Evolutionary conservation across 2,797 vertebrate genomes (phyloP).

Genomic region (Babyrousa celebensis): DNA sequence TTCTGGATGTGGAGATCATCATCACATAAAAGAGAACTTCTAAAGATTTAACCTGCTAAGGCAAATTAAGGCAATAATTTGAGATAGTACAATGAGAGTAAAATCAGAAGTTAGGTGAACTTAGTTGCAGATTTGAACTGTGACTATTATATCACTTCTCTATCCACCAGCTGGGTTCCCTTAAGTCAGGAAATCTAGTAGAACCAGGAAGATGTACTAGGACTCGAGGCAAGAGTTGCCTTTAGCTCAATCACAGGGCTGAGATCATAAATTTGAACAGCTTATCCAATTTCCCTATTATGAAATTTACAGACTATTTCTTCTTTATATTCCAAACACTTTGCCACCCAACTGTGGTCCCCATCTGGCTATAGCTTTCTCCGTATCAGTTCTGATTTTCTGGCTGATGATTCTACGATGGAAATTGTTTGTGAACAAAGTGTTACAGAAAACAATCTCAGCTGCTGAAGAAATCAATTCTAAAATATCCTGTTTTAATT

Average conservation of each 20-base stretch:
- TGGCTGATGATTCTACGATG: constrained; percentile 73
- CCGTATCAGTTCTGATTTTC: constrained; percentile 79
- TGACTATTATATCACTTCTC: neutral
- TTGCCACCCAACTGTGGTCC: constrained; percentile 78
- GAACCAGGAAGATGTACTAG: constrained; percentile 36
- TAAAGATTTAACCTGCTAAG: neutral
- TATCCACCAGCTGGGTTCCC: constrained; percentile 49
- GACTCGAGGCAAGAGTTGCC: constrained; percentile 41
- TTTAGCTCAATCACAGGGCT: constrained; percentile 57
- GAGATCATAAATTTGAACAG: constrained; percentile 70
- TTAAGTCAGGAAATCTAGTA: constrained; percentile 67
- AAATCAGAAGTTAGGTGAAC: neutral
- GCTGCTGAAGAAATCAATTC: constrained; percentile 62
- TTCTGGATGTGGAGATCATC: constrained; percentile 17
- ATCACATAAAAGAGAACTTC: constrained; percentile 18
- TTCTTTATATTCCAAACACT: constrained; percentile 78
- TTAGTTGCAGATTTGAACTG: constrained; percentile 1
- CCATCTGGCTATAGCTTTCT: constrained; percentile 76
- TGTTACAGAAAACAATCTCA: constrained; percentile 68
- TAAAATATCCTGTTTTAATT: constrained; percentile 64
- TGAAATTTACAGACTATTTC: constrained; percentile 73
- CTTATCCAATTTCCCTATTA: constrained; percentile 70
- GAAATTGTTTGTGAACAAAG: constrained; percentile 81
- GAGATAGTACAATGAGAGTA: neutral
- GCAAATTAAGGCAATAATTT: neutral